Base-by-base conservation (phyloP, 92 coral and sea anemone genomes). In the Anthopleura xanthogrammica region DNA sequence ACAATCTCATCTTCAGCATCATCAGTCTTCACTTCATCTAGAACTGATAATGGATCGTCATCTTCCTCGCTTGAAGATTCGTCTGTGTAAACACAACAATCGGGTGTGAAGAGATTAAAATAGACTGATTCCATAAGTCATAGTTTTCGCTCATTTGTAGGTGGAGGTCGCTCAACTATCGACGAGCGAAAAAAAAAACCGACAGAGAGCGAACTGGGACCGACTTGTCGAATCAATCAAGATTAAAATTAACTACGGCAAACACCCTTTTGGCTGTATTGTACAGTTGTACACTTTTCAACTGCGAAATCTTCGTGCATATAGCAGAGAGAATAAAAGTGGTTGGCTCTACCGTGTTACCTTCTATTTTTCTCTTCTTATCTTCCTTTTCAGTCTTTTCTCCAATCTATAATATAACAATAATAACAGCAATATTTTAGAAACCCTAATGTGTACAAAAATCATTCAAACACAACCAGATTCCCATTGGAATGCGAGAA, bases 51-150 rank as follows among this genome's bases (percentile, higher is more conserved):
- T 7, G 82, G 87, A 52, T 85, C 88, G 16, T 85, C 88, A 24
- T 85, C 88, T 11, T 79, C 83, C 14, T 85, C 88, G 60, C 88
- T 79, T 14, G 88, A 85, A 24, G 88, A 85, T 40, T 79, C 88
- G 39, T 80, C 83, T 80, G 76, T 23, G 57, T 14, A 79, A 36
- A 56, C 22, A 57, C 7, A 62, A 20, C 39, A 6, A 62, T 39
- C 29, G 36, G 36, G 58, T 13, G 50, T 5, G 3, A 46, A 46
- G 50, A 46, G 50, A 46, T 46, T 46, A 5, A 46, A 29, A 29
- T 29, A 29, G 36, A 29, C 36, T 29, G 36, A 29, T 29, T 29
- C 36, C 36, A 29, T 29, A 29, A 29, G 36, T 29, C 36, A 1
- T 29, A 29, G 36, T 29, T 29, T 29, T 29, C 36, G 36, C 36